Evolutionary conservation across 2,113 vertebrate species (phyloP), one percentile per base, ranked within the genome.

Genomic region (Chlorodrepanis virens): DNA sequence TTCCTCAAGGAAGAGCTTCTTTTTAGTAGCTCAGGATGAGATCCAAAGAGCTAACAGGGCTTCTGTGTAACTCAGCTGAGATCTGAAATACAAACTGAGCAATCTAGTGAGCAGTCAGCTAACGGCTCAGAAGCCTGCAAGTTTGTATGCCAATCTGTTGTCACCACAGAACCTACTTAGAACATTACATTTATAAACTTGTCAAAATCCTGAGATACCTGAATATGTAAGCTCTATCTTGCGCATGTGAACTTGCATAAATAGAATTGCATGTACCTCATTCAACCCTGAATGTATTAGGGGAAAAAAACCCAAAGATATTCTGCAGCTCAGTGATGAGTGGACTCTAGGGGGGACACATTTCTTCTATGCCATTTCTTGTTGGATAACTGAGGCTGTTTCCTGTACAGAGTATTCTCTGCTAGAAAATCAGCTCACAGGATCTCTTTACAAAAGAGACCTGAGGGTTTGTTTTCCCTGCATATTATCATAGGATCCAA

Each of bases 301-400:
- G 2, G 23, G 2, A 12, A 29, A 63, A 75, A 59, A 50, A 4
- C 0, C 1, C 2, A 12, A 65, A 65, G 35, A 18, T 22, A 25
- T 33, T 56, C 31, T 67, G 12, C 31, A 67, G 16, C n/a, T 87
- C 25, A 47, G 18, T 35, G 16, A 57, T 74, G 25, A 65, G 21
- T 70, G 3, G 29, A 67, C 27, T 39, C 3, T 37, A 37, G 67
- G 1, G 1, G 9, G 42, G 5, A 2, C 15, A 54, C 2, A 25
- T 63, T 24, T 75, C 68, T 8, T 40, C 17, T 39, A 3, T 59
- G 15, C 2, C 8, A 25, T 47, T 76, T 80, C 14, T 49, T 67
- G 18, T 3, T n/a, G 20, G 6, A 17, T 76, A 24, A 42, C 9
- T 50, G 40, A 59, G 7, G 4, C 37, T 5, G 5, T 67, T 87